Conservation (phyloP, 2,797 vertebrate genomes). For the Anableps anableps region DNA sequence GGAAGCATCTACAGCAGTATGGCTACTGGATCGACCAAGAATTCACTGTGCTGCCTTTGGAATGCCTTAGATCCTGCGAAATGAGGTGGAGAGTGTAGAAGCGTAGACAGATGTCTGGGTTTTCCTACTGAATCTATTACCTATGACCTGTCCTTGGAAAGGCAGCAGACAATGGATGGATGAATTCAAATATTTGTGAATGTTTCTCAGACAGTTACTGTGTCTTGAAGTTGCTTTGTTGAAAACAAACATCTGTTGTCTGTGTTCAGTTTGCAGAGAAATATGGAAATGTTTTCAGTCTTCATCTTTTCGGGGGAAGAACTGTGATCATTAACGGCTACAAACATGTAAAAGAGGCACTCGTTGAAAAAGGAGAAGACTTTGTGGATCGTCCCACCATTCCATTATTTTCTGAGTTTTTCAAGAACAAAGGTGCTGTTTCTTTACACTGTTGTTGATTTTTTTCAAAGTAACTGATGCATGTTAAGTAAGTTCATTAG, state of each 20-base stretch:
- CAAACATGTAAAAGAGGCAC: slow-evolving; percentile 66
- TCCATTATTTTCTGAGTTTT: slow-evolving; percentile 16
- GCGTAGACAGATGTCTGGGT: too few relatives aligned
- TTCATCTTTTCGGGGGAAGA: slow-evolving; percentile 60
- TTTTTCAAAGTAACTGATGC: neutral
- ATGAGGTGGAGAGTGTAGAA: too few relatives aligned
- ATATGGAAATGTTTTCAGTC: slow-evolving; percentile 70
- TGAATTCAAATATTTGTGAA: neutral
- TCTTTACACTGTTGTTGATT: neutral
- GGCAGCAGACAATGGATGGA: neutral
- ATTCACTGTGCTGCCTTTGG: neutral
- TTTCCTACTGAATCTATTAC: too few relatives aligned
- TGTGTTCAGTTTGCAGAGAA: slow-evolving; percentile 66
- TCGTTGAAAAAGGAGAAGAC: slow-evolving; percentile 62
- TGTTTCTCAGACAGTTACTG: neutral
- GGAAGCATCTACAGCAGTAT: neutral
- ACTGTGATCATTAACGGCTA: slow-evolving; percentile 65
- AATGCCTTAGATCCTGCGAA: too few relatives aligned
- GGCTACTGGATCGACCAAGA: too few relatives aligned
- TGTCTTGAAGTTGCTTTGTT: neutral
- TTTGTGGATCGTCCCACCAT: slow-evolving; percentile 48
- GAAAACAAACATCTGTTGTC: neutral
- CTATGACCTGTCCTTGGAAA: too few relatives aligned
- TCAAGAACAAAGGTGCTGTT: slow-evolving; percentile 44
- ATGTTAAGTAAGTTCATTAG: neutral